Evolutionary conservation across 2,113 vertebrate species (phyloP).

Genomic region (Pangasianodon gigas): DNA sequence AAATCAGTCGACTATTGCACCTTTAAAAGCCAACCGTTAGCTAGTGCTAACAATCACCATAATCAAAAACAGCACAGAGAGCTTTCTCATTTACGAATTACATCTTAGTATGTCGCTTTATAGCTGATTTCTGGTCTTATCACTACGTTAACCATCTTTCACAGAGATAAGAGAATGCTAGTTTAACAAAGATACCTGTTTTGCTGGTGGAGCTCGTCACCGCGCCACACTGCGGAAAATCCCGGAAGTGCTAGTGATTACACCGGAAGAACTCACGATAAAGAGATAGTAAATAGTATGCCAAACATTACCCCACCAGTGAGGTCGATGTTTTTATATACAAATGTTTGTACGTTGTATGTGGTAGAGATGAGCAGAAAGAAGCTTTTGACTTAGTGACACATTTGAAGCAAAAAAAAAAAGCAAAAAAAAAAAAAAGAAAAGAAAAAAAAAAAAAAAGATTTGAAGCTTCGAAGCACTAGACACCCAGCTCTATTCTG

Average conservation of each 20-base stretch:
- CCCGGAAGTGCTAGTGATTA: conserved; percentile 13
- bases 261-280: conserved; percentile 5
- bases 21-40: not conserved
- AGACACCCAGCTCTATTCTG: not conserved
- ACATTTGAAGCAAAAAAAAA: not conserved
- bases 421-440: not conserved
- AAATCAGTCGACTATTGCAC: not conserved
- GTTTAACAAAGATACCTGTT: not conserved
- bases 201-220: not conserved
- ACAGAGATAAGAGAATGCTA: not conserved
- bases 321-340: not conserved
- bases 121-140: too few species aligned
- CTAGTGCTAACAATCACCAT: not conserved
- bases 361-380: too few species aligned
- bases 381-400: not conserved
- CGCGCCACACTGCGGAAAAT: not conserved
- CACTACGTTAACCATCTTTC: too few species aligned
- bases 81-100: not conserved
- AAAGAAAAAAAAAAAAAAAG: not conserved
- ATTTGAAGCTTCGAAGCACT: not conserved
- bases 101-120: not conserved
- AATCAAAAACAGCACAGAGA: not conserved
- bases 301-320: too few species aligned
- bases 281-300: not conserved
- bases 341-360: not conserved